A percentile compares a stretch with the other conserved stretches of the same genome.
phyloP scores from a whole-genome alignment of 2,113 vertebrate genomes.

The Chloroceryle aenea region DNA sequence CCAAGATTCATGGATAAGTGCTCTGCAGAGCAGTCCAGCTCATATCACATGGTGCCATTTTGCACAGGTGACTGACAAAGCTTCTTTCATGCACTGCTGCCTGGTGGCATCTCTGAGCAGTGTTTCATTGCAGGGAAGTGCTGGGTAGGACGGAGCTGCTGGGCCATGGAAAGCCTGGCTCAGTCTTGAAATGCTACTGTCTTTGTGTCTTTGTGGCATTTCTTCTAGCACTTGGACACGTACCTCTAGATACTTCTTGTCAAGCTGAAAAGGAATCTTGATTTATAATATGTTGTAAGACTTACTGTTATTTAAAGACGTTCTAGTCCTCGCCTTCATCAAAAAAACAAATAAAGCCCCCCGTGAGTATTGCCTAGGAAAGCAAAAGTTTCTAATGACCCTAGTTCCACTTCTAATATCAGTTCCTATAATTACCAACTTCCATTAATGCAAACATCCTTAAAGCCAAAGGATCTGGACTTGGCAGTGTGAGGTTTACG shows the following conservation, averaged over 20 bases:
- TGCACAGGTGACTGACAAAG: background rate
- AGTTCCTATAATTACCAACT: background rate
- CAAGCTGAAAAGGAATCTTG: background rate
- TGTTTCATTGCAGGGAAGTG: background rate
- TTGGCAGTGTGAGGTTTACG: background rate
- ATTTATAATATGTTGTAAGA: background rate
- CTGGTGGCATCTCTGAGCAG: background rate
- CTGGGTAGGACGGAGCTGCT: background rate
- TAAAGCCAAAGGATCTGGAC: background rate
- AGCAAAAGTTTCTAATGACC: background rate
- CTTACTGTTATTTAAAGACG: background rate
- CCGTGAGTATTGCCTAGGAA: background rate
- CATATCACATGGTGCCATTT: background rate
- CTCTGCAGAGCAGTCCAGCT: background rate
- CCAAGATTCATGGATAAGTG: background rate
- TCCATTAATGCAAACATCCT: background rate
- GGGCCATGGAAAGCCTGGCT: background rate
- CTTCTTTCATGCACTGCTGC: background rate
- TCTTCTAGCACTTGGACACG: background rate
- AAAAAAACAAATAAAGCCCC: background rate
- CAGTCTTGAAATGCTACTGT: background rate
- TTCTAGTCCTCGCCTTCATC: background rate
- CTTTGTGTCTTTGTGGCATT: background rate
- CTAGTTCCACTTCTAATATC: background rate
- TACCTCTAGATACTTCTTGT: background rate